Base-by-base conservation (phyloP, 2,888 invertebrate species). In the Biston betularia region DNA sequence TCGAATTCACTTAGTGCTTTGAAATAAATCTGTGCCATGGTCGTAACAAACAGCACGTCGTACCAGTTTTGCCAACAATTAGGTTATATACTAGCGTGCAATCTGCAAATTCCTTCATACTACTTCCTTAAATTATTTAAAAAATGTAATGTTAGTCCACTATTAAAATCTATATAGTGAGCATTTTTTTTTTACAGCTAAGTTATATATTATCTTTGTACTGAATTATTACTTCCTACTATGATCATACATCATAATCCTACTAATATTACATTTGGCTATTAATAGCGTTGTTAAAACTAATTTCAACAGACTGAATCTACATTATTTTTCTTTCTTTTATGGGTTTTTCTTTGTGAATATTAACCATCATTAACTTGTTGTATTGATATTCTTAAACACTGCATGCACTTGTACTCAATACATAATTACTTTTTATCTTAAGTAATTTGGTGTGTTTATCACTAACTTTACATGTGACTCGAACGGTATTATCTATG, bases 61-160 rank as follows among this genome's bases (percentile, higher is more conserved):
- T 65, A 57, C 60, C 38, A 50, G 50, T 66, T 62, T 52, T 57
- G 57, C n/a, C 34, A 45, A 61, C 56, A 79, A 75, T 75, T 71
- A 71, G 78, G 77, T 77, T 74, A 76, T n/a, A 12, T 57, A 65
- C 52, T 74, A 63, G 75, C 77, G 72, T 77, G 79, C 74, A 75
- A 71, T 71, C 64, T 71, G 72, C 67, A 55, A 67, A 76, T 71
- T 58, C 69, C 59, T 66, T 73, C 52, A 42, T 57, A 65, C n/a
- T 58, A 56, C 57, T 62, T 62, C 66, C 57, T 44, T 44, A 38
- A 54, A 56, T 56, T 61, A 61, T 57, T 52, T 33, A 56, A 64
- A 54, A 40, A 48, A 10, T 60, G 6, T 40, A 54, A 53, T 50
- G 49, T 15, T n/a, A n/a, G n/a, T n/a, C n/a, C n/a, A n/a, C n/a